Conservation (phyloP, 2,888 invertebrate genomes). For the Dinocampus coccinellae region DNA sequence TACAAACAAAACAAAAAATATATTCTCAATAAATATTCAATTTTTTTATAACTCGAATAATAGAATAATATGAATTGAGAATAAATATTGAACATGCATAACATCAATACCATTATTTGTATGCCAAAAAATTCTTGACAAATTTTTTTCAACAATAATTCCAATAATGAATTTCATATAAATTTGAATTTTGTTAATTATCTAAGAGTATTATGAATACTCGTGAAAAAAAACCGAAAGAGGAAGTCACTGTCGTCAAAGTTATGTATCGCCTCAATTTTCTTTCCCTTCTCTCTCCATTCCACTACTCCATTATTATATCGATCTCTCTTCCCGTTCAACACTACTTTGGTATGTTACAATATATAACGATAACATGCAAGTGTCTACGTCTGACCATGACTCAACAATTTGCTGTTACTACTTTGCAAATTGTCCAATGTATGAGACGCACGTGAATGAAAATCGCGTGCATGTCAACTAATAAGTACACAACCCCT, state of each 20-base stretch:
- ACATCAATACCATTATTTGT: too few relatives aligned
- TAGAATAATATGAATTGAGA: too few relatives aligned
- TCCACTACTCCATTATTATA: slow-evolving; percentile 6
- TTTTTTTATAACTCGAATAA: too few relatives aligned
- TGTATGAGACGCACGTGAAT: slow-evolving; percentile 14
- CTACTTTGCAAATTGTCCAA: slow-evolving; percentile 42
- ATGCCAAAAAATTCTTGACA: too few relatives aligned
- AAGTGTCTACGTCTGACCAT: slow-evolving; percentile 43
- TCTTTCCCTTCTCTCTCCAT: slow-evolving; percentile 35
- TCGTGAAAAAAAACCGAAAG: slow-evolving; percentile 51
- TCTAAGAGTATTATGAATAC: slow-evolving; percentile 54
- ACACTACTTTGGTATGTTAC: too few relatives aligned
- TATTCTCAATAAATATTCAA: too few relatives aligned
- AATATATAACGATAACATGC: slow-evolving; percentile 38
- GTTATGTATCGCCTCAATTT: slow-evolving; percentile 50
- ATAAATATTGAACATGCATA: too few relatives aligned
- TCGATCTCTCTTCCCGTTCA: too few relatives aligned
- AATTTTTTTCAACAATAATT: too few relatives aligned
- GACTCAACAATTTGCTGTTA: slow-evolving; percentile 45
- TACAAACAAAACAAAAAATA: too few relatives aligned
- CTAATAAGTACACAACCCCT: slow-evolving; percentile 9
- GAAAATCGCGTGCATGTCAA: slow-evolving; percentile 47
- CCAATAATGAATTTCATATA: too few relatives aligned
- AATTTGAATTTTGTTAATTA: slow-evolving; percentile 57
- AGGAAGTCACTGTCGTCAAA: slow-evolving; percentile 66